phyloP scores from a whole-genome alignment of 1,140 invertebrate species.

The Harlomillsia oculata region DNA sequence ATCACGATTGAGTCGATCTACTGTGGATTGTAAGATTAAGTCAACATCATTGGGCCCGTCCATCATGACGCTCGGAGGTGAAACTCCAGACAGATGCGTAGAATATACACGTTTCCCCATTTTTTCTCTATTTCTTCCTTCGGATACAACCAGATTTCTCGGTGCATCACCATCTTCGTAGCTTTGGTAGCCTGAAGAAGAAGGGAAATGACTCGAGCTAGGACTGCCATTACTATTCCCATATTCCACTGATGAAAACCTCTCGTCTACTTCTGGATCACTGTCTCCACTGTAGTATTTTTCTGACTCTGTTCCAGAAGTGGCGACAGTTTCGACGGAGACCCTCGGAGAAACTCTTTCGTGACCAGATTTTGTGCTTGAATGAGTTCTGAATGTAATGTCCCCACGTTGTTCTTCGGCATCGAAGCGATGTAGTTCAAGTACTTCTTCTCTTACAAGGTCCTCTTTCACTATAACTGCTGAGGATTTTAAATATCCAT shows the following conservation, averaged over 20 bases:
- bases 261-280: conserved; percentile 22
- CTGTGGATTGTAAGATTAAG: conserved; percentile 17
- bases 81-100: not conserved
- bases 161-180: not conserved
- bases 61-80: not conserved
- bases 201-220: not conserved
- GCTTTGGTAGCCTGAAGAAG: conserved; percentile 4
- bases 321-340: not conserved
- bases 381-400: not conserved
- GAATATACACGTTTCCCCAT: not conserved
- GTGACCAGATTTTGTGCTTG: not conserved
- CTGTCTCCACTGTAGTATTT: conserved; percentile 35
- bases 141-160: not conserved
- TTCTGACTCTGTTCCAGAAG: conserved; percentile 28
- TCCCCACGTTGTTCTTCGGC: not conserved
- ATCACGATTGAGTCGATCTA: conserved; percentile 33
- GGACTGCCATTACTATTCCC: not conserved
- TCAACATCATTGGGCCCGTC: conserved; percentile 3
- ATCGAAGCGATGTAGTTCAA: conserved; percentile 14
- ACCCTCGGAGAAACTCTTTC: conserved; percentile 2
- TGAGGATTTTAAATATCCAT: conserved; percentile 3
- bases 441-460: conserved; percentile 18
- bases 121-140: not conserved
- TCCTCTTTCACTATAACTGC: conserved; percentile 1
- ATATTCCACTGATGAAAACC: not conserved